Percentiles rank a stretch among this genome's conserved stretches.
These are phyloP conservation scores for Lasioglossum marginatum DNA, from an alignment of 2,888 invertebrate genomes.

Conservation along the genomic window DNA sequence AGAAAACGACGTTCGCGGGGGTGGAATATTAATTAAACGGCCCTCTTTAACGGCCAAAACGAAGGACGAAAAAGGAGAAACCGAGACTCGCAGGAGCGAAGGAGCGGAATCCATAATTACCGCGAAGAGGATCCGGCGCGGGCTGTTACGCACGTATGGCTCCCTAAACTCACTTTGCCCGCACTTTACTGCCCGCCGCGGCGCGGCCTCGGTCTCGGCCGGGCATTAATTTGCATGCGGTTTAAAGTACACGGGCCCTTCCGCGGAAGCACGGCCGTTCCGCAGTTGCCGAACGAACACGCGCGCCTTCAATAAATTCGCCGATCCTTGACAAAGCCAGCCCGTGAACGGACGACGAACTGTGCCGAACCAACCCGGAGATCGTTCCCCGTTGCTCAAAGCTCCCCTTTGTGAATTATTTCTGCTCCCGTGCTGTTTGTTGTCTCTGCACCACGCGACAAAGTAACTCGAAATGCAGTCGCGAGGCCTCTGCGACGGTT, in stretches of 20 bases:
- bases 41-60: neutral
- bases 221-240: slow-evolving; percentile 56
- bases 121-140: slow-evolving; percentile 27
- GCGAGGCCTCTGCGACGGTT: neutral
- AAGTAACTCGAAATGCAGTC: neutral
- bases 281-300: slow-evolving; percentile 5
- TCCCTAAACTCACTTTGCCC: slow-evolving; percentile 42
- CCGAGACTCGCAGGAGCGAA: neutral
- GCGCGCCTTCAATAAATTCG: slow-evolving; percentile 36
- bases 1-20: neutral
- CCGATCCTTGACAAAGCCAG: slow-evolving; percentile 19
- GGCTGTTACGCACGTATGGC: slow-evolving; percentile 36
- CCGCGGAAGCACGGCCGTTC: slow-evolving; percentile 16
- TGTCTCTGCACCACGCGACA: neutral
- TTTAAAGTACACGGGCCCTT: slow-evolving; percentile 35
- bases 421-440: neutral
- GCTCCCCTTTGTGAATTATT: neutral
- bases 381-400: neutral
- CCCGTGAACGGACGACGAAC: neutral
- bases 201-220: slow-evolving; percentile 1
- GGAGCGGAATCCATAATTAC: slow-evolving; percentile 50
- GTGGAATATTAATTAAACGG: slow-evolving; percentile 17
- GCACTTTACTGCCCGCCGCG: slow-evolving; percentile 41
- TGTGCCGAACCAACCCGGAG: neutral
- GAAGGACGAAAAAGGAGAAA: slow-evolving; percentile 22